phyloP scores from a whole-genome alignment of 2,888 invertebrate species.

The Diarsia brunnea region DNA sequence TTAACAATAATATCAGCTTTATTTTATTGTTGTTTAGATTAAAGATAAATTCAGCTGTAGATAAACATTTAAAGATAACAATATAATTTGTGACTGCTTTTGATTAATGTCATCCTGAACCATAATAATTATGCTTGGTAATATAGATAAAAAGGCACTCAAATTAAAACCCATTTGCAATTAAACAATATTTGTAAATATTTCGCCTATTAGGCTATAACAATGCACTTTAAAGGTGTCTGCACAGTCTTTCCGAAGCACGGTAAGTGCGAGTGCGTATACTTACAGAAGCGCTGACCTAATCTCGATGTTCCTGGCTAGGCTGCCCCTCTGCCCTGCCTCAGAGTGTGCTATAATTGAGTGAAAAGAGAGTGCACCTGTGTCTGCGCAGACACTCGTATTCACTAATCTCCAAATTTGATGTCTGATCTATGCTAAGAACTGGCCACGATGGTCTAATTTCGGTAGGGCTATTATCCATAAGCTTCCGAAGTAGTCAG shows the following conservation, averaged over 20 bases:
- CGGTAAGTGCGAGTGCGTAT: neutral
- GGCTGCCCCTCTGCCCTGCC: neutral
- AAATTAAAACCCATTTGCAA: neutral
- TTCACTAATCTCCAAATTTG: neutral
- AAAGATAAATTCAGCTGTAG: constrained; percentile 15
- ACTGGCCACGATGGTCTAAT: neutral
- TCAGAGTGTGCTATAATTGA: neutral
- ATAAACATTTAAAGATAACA: constrained; percentile 17
- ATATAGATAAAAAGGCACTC: neutral
- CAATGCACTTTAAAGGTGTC: neutral
- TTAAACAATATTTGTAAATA: neutral
- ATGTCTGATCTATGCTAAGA: neutral
- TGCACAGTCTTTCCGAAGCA: neutral
- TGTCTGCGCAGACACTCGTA: neutral
- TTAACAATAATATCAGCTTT: neutral
- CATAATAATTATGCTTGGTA: neutral
- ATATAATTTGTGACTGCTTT: constrained; percentile 4
- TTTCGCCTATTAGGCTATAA: too few relatives aligned
- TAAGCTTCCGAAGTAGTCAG: neutral
- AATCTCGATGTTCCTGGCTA: neutral
- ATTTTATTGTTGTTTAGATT: constrained; percentile 24
- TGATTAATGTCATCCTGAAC: neutral
- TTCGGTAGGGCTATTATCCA: neutral
- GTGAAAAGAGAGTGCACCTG: neutral
- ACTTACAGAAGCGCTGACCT: neutral